Percentiles rank a stretch among this genome's conserved stretches.
phyloP scores from a whole-genome alignment of 2,888 invertebrate genomes.

The Chesias legatella region DNA sequence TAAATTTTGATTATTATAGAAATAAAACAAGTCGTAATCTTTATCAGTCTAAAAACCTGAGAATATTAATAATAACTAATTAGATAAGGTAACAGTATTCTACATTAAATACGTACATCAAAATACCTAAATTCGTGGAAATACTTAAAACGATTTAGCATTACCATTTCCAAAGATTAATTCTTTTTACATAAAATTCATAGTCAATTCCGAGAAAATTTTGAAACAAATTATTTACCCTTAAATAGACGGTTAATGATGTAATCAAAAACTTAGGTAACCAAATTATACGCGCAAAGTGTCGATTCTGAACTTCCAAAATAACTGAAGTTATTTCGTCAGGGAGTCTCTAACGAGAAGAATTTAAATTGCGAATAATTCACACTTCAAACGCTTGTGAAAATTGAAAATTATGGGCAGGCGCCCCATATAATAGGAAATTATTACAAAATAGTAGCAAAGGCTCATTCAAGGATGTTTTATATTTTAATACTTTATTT shows the following conservation, averaged over 20 bases:
- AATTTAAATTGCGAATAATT: slow-evolving; percentile 29
- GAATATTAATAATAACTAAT: too few relatives aligned
- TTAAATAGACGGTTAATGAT: slow-evolving; percentile 12
- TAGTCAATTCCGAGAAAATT: neutral
- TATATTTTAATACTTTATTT: slow-evolving; percentile 13
- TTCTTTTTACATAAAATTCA: too few relatives aligned
- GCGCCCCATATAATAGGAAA: slow-evolving; percentile 25
- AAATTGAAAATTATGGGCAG: slow-evolving; percentile 30
- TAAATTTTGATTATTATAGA: too few relatives aligned
- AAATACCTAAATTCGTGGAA: too few relatives aligned
- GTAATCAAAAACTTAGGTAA: slow-evolving; percentile 12
- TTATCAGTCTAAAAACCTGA: too few relatives aligned
- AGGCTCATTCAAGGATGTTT: slow-evolving; percentile 20
- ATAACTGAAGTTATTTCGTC: slow-evolving; percentile 26
- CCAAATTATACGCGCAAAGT: slow-evolving; percentile 13
- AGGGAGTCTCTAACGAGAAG: slow-evolving; percentile 17
- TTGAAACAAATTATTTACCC: slow-evolving; percentile 6
- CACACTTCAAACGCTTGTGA: slow-evolving; percentile 28
- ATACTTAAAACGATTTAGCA: neutral
- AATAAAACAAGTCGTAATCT: too few relatives aligned
- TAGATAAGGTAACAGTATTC: too few relatives aligned
- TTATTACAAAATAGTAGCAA: slow-evolving; percentile 26
- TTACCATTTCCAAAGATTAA: neutral
- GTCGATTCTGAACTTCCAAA: slow-evolving; percentile 24
- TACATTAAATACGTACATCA: too few relatives aligned